A percentile compares a stretch with the other conserved stretches of the same genome.
Conservation (phyloP, 2,888 invertebrate genomes). For the Invenusta paracnida region DNA sequence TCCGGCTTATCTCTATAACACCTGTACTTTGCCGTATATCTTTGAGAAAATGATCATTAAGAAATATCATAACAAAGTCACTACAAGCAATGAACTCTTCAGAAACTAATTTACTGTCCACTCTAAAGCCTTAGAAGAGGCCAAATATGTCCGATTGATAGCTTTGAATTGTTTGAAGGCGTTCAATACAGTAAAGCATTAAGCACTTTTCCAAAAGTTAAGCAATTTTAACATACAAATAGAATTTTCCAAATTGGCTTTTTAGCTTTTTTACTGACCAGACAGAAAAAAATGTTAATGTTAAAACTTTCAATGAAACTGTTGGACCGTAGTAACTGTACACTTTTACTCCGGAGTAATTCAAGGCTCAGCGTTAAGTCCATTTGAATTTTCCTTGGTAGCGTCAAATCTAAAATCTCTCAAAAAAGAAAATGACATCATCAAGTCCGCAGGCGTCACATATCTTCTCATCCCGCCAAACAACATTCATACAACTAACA, state of each 20-base stretch:
- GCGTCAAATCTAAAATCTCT: neutral
- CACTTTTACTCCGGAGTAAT: no score
- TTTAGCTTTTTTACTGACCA: neutral
- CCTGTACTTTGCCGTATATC: neutral
- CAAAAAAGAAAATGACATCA: neutral
- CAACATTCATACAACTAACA: neutral
- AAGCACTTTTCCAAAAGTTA: neutral
- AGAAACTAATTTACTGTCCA: no score
- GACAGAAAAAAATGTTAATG: neutral
- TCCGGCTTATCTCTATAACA: neutral
- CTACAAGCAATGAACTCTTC: no score
- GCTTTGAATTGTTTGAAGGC: neutral
- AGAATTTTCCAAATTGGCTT: neutral
- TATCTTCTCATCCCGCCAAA: neutral
- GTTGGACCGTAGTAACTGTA: no score
- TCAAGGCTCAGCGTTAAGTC: slow-evolving; percentile 1
- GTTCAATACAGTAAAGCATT: neutral
- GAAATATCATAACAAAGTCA: neutral
- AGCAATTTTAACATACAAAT: neutral
- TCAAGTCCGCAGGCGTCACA: neutral
- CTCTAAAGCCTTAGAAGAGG: neutral
- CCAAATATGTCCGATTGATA: neutral
- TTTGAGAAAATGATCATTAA: neutral
- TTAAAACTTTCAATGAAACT: no score
- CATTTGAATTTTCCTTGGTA: neutral